Evolutionary conservation across 2,113 vertebrate genomes (phyloP).

Genomic region (Rhinoderma darwinii): DNA sequence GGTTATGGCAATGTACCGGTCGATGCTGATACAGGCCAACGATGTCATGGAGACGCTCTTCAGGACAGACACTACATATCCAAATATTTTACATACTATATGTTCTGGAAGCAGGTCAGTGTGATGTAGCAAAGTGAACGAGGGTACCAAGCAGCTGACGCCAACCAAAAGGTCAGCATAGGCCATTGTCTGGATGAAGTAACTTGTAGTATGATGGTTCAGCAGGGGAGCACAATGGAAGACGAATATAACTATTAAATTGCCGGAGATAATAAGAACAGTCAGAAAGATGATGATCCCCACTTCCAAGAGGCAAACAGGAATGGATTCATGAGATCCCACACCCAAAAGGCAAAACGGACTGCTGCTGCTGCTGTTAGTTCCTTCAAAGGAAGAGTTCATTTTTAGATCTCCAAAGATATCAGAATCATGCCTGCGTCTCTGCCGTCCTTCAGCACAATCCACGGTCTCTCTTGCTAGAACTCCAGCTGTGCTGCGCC

Average conservation of each 20-base stretch:
- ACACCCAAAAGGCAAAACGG: slow-evolving; percentile 92
- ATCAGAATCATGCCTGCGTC: slow-evolving; percentile 71
- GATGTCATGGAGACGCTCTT: slow-evolving; percentile 97
- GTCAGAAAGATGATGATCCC: slow-evolving; percentile 91
- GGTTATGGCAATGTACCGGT: slow-evolving; percentile 95
- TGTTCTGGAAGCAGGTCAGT: slow-evolving; percentile 83
- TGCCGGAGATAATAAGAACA: slow-evolving; percentile 92
- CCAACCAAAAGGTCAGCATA: slow-evolving; percentile 97
- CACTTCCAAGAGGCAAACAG: slow-evolving; percentile 92
- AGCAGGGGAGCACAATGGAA: slow-evolving; percentile 98
- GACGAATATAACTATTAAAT: slow-evolving; percentile 95
- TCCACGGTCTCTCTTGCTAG: slow-evolving; percentile 67
- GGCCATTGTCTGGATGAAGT: slow-evolving; percentile 98
- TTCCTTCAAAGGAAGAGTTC: slow-evolving; percentile 87
- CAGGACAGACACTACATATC: slow-evolving; percentile 93
- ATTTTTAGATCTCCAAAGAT: slow-evolving; percentile 81
- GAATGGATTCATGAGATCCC: slow-evolving; percentile 84
- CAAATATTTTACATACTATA: slow-evolving; percentile 91
- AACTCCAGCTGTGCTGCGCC: slow-evolving; percentile 69
- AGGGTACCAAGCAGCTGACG: slow-evolving; percentile 94
- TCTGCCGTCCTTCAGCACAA: slow-evolving; percentile 69
- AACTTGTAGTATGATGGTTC: slow-evolving; percentile 94
- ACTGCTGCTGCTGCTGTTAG: slow-evolving; percentile 73
- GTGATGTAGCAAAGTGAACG: slow-evolving; percentile 88
- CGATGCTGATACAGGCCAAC: slow-evolving; percentile 93